phyloP scores from a whole-genome alignment of 2,797 vertebrate species.

The Girardinus metallicus region DNA sequence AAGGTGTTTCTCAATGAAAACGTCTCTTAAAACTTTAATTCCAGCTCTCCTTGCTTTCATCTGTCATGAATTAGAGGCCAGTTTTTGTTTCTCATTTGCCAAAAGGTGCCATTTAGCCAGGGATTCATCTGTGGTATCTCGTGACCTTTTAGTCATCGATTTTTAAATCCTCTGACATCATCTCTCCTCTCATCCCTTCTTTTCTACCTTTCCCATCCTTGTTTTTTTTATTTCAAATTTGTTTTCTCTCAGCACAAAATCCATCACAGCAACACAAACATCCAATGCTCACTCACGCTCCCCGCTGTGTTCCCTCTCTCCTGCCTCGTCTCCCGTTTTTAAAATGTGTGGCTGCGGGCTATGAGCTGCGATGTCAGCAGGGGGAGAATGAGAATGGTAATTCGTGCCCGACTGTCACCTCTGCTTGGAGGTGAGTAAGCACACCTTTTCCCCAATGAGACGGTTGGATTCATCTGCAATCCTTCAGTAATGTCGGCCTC shows the following conservation, averaged over 20 bases:
- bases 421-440: slow-evolving; percentile 63
- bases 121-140: slow-evolving; percentile 13
- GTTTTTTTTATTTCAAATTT: background rate
- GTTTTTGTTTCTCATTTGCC: slow-evolving; percentile 53
- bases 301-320: slow-evolving; percentile 1
- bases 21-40: slow-evolving; percentile 36
- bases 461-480: slow-evolving; percentile 69
- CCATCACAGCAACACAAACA: slow-evolving; percentile 19
- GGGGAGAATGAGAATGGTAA: slow-evolving; percentile 52
- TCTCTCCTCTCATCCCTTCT: slow-evolving; percentile 43
- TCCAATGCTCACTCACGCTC: background rate
- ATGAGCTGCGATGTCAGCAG: slow-evolving; percentile 76
- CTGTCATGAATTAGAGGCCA: slow-evolving; percentile 39
- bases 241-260: slow-evolving; percentile 28
- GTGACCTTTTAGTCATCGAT: slow-evolving; percentile 81
- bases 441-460: slow-evolving; percentile 54
- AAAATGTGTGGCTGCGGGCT: slow-evolving; percentile 54
- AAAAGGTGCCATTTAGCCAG: slow-evolving; percentile 40
- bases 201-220: slow-evolving; percentile 2
- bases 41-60: slow-evolving; percentile 25
- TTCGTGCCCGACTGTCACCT: slow-evolving; percentile 74
- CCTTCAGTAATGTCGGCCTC: slow-evolving; percentile 46
- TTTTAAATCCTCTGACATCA: slow-evolving; percentile 48
- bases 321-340: slow-evolving; percentile 54
- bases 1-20: slow-evolving; percentile 24